Conservation (phyloP, 2,797 vertebrate genomes). For the Sebastes vulpes region DNA sequence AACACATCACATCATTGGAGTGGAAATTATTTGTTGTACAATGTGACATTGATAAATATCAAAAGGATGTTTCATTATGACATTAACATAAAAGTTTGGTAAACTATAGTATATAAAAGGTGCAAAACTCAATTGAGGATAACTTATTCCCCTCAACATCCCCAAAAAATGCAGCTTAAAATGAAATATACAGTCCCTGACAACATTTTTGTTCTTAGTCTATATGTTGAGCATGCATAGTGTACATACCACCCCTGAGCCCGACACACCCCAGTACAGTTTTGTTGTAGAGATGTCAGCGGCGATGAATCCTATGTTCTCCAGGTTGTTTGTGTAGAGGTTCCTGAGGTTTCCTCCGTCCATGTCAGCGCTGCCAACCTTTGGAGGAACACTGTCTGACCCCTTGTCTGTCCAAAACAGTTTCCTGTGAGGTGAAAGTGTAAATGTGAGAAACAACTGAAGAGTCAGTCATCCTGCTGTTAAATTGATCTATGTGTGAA, state of each 20-base stretch:
- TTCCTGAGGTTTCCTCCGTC: conserved; percentile 79
- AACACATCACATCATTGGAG: neutral
- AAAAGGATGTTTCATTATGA: neutral
- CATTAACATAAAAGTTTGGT: neutral
- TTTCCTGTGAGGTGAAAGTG: conserved; percentile 59
- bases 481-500: neutral
- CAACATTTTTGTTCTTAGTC: neutral
- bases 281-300: conserved; percentile 77
- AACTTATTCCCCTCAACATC: neutral
- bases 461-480: neutral
- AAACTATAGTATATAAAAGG: neutral
- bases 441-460: neutral
- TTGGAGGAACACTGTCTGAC: conserved; percentile 77
- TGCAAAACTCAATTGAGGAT: neutral
- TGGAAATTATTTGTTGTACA: neutral
- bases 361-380: conserved; percentile 84
- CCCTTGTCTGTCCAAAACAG: conserved; percentile 86
- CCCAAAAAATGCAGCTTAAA: neutral
- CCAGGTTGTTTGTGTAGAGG: conserved; percentile 77
- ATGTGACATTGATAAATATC: neutral
- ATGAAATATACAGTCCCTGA: neutral
- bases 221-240: neutral
- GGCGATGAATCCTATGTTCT: conserved; percentile 74
- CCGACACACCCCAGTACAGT: conserved; percentile 82
- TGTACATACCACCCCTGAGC: conserved; percentile 75